Conservation (phyloP, 2,113 vertebrate species). For the Myotis yumanensis region DNA sequence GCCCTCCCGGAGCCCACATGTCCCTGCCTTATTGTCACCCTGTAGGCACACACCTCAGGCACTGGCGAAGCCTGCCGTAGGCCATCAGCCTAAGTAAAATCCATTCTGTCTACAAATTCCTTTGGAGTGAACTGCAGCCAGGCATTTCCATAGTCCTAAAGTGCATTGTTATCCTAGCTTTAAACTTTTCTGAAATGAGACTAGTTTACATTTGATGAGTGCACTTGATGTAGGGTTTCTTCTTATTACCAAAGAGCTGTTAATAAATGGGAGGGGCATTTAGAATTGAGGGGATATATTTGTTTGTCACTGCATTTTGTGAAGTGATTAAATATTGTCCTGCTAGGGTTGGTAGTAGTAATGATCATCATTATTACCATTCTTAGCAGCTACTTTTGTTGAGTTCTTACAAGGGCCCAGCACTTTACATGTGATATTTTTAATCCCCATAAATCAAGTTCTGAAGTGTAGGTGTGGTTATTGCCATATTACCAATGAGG, state of each 20-base stretch:
- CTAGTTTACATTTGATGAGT: neutral
- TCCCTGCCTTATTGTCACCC: neutral
- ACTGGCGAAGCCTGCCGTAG: accelerated
- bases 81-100: neutral
- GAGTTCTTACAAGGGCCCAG: neutral
- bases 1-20: neutral
- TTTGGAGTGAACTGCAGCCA: neutral
- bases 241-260: neutral
- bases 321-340: neutral
- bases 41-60: neutral
- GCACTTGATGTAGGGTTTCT: neutral
- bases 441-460: neutral
- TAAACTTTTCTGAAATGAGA: constrained; percentile 4
- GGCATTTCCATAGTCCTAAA: neutral
- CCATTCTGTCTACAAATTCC: neutral
- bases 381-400: neutral
- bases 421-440: neutral
- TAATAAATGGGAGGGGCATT: neutral
- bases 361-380: neutral
- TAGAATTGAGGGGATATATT: neutral
- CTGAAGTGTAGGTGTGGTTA: neutral
- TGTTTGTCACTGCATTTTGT: neutral
- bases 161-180: neutral
- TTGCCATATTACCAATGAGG: neutral
- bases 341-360: neutral